A percentile compares a stretch with the other conserved stretches of the same genome.
Evolutionary conservation across 1,140 invertebrate genomes (phyloP).

Genomic region (Leptopilina clavipes): DNA sequence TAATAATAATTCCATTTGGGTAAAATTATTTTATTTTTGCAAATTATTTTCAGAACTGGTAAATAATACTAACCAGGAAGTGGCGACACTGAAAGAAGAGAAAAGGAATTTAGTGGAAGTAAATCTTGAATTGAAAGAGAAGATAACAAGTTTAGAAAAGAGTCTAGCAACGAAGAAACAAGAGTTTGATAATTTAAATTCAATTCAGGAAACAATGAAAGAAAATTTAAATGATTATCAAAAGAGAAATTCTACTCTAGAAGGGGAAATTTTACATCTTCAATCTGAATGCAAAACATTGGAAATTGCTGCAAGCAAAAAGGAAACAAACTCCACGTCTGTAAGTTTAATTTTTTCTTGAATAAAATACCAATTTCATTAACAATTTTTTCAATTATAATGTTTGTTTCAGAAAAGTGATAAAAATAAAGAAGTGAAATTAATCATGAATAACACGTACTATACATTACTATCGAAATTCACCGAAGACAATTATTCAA

Average conservation of each 20-base stretch:
- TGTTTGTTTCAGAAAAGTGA: conserved; percentile 49
- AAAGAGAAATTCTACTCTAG: neutral
- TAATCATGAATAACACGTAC: conserved; percentile 65
- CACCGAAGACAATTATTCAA: conserved; percentile 58
- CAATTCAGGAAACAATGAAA: neutral
- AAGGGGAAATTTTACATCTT: conserved; percentile 5
- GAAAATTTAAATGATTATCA: neutral
- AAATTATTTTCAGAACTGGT: conserved; percentile 43
- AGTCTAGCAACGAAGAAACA: conserved; percentile 40
- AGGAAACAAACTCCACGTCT: neutral
- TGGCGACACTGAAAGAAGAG: conserved; percentile 42
- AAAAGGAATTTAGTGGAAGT: conserved; percentile 47
- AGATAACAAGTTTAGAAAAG: conserved; percentile 41
- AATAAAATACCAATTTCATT: too few species aligned
- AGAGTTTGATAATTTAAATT: conserved; percentile 36
- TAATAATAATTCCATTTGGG: neutral
- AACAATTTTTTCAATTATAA: conserved; percentile 15
- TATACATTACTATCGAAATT: conserved; percentile 59
- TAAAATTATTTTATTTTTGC: conserved; percentile 36
- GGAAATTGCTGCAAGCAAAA: conserved; percentile 40
- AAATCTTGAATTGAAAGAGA: conserved; percentile 52
- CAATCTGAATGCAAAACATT: conserved; percentile 21
- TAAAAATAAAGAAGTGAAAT: conserved; percentile 63
- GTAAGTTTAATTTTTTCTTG: too few species aligned
- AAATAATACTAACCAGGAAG: conserved; percentile 37